Evolutionary conservation across 92 coral and sea anemone genomes (phyloP), one percentile per base, ranked within the genome.

Genomic region (Siderastrea siderea): DNA sequence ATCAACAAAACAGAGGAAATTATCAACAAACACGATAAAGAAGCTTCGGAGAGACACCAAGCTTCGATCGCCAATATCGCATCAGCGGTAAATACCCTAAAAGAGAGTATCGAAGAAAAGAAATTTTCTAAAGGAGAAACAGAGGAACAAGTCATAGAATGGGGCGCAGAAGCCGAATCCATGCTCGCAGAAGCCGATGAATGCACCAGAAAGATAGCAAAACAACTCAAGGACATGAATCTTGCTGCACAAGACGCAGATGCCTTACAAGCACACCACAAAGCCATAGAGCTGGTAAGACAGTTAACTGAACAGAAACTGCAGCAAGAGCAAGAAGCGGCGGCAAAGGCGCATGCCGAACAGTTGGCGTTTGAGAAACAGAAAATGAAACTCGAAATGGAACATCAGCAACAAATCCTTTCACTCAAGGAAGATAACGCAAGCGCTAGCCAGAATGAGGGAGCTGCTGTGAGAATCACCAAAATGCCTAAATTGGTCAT

Each of bases 81-180:
- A 11, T 26, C 48, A 57, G 45, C 64, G 44, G 86, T 82, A 50
- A 82, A 47, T 49, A 70, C 58, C 4, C 78, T 14, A 7, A 83
- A 83, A n/a, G 87, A 83, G 66, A 83, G 53, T 69, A 71, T 83
- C 16, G 87, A 83, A 53, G 80, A 83, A 52, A 71, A 71, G 52
- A 83, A 71, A 16, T 72, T 83, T 70, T 16, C 17, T 13, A 83
- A 83, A 45, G 80, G 75, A 14, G 86, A 82, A 52, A 61, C 77
- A 44, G 78, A 26, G 38, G 38, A 26, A 26, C 38, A 26, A 26
- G 38, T 26, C 38, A 26, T 26, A 26, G 38, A 26, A 26, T 26
- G 38, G 38, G 38, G 38, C 38, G 38, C 38, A 26, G 38, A 26
- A 26, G 38, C 38, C 38, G 38, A 26, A 26, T 26, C 38, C 38